Evolutionary conservation across 2,113 vertebrate genomes (phyloP), one percentile per base, ranked within the genome.

Genomic region (Psilopogon haemacephalus): DNA sequence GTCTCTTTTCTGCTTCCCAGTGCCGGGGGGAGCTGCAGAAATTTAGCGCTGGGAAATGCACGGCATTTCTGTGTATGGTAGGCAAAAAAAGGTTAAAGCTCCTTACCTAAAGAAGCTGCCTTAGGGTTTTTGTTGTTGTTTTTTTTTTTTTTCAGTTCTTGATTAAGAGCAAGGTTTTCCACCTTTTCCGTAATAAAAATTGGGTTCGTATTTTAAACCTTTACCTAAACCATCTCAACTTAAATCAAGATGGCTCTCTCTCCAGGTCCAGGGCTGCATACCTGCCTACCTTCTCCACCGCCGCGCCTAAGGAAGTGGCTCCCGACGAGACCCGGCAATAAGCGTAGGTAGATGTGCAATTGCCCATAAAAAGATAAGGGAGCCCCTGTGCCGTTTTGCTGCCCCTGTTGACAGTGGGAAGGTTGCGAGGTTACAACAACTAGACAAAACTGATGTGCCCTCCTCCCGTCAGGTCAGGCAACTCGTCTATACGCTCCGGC

Each of bases 371-470:
- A 90, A 96, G 96, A 94, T 79, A 74, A 96, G 88, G 75, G 21
- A 95, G 70, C 67, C 91, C 95, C 76, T 64, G 76, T 87, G 70
- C 88, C 78, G 71, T 63, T 94, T 42, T 17, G 75, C 69, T 81
- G 72, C 89, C 88, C 88, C 87, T 74, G 92, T 67, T 95, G 96
- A 95, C 97, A 88, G 92, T 85, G 82, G 63, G 88, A 40, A 97
- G 97, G 98, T 97, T 97, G 95, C 84, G 62, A 97, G 98, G 98
- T 98, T 98, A 98, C 87, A 97, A 97, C 97, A 98, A 98, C 97
- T 96, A 84, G 96, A 95, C 96, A 95, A 96, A 96, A 96, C 94
- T 89, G 97, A 96, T 97, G 96, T 97, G 97, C 97, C 98, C 98
- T 98, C 96, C 88, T 97, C 91, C 91, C 82, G 84, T 89, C 81